Percentiles rank a stretch among this genome's conserved stretches.
Evolutionary conservation across 2,113 vertebrate genomes (phyloP).

Genomic region (Microcebus murinus): DNA sequence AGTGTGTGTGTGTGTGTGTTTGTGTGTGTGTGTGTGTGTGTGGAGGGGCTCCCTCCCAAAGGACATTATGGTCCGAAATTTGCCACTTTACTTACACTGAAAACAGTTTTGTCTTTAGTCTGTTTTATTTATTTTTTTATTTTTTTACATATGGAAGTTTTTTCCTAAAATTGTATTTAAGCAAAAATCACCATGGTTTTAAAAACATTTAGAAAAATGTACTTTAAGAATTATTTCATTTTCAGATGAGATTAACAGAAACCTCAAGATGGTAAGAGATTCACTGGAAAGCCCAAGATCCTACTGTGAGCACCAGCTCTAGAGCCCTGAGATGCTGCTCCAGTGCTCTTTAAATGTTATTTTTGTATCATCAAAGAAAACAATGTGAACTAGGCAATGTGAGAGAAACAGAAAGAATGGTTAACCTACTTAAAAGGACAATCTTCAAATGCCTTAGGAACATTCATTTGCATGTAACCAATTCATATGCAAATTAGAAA

Average conservation of each 20-base stretch:
- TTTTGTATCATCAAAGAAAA: not conserved
- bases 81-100: not conserved
- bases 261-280: not conserved
- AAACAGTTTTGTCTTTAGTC: not conserved
- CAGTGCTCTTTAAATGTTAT: not conserved
- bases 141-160: not conserved
- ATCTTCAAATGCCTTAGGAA: constrained; percentile 48
- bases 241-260: not conserved
- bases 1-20: too few relatives aligned
- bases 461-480: constrained; percentile 52
- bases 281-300: not conserved
- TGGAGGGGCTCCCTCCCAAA: not conserved
- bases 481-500: constrained; percentile 64
- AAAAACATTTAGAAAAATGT: not conserved
- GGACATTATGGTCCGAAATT: not conserved
- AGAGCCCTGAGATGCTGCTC: not conserved
- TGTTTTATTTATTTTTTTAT: not conserved
- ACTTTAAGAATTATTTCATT: constrained; percentile 25
- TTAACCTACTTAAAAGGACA: constrained; percentile 56
- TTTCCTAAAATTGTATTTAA: not conserved
- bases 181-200: not conserved
- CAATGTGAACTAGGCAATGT: not conserved
- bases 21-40: not conserved
- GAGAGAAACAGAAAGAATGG: not conserved
- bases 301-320: not conserved